Base-by-base conservation (phyloP, 2,888 invertebrate genomes). In the Parnassius apollo region DNA sequence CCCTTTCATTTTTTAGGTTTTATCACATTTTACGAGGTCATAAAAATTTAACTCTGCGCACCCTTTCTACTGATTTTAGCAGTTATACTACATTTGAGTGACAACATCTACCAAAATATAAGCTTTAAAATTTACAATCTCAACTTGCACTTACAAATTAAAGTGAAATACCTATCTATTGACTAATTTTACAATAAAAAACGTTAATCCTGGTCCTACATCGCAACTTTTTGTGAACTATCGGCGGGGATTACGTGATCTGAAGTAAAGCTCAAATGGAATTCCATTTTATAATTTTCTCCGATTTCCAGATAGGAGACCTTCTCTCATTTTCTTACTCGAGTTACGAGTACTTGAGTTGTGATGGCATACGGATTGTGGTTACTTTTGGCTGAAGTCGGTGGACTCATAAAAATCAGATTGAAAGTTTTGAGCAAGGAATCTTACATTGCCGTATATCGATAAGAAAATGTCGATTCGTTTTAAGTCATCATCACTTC, bases 251-350 rank as follows among this genome's bases (percentile, higher is more conserved):
- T 83, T 80, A 80, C 80, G 79, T 80, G 77, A 74, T 72, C 72
- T 75, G 82, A 82, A 77, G 82, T 78, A 81, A 80, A 81, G 71
- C 77, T 75, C 77, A 75, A 81, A 82, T 80, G 80, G 80, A 82
- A 79, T 78, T 75, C 75, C 78, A 77, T 80, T 85, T 80, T 82
- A 81, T 83, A 82, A 84, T 83, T 81, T 76, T 74, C 76, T 66
- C 68, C 74, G 73, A 79, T 82, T 79, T 74, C 68, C 68, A 74
- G 76, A 77, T 76, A 73, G 72, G 45, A 67, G 65, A 68, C 61
- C 67, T 65, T 71, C 69, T 71, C 73, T 74, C 69, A 70, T 66
- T 71, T 75, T 74, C 57, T 56, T 57, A 48, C 57, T 42, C 52
- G 18, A 62, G 63, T 66, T 18, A 18, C 18, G 18, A 18, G 18